These are phyloP conservation scores for Pristionchus exspectatus DNA, from an alignment of 2,888 invertebrate species.

Conservation along the genomic window DNA sequence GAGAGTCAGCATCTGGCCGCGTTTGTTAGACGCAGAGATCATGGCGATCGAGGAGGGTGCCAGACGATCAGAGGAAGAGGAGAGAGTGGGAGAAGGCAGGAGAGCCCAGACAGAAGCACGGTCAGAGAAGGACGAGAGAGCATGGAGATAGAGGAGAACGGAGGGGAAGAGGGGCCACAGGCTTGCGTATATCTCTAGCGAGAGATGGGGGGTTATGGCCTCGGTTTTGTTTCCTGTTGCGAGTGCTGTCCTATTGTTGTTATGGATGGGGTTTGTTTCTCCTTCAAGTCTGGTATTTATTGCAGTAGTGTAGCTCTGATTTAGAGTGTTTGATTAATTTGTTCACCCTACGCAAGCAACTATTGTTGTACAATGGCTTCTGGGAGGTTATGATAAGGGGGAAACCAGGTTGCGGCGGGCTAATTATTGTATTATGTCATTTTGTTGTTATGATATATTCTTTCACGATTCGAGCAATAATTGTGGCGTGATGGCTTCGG, in stretches of 20 bases:
- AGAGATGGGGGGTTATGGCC: not conserved
- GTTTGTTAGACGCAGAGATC: not conserved
- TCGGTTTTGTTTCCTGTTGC: not conserved
- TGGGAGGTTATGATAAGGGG: too few relatives aligned
- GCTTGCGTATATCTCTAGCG: conserved; percentile 13
- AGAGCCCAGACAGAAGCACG: not conserved
- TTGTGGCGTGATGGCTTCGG: too few relatives aligned
- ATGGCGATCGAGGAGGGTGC: not conserved
- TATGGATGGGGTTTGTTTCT: not conserved
- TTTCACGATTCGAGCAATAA: too few relatives aligned
- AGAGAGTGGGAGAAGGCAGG: conserved; percentile 1
- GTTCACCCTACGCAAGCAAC: too few relatives aligned
- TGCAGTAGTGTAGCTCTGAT: too few relatives aligned
- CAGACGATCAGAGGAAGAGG: not conserved
- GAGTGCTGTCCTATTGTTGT: not conserved
- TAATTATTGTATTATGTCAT: too few relatives aligned
- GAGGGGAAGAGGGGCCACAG: not conserved
- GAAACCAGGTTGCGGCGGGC: too few relatives aligned
- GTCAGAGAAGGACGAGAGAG: conserved; percentile 17
- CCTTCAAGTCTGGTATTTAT: not conserved
- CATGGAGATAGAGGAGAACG: not conserved
- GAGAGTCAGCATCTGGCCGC: not conserved
- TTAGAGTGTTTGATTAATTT: too few relatives aligned
- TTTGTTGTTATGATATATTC: too few relatives aligned
- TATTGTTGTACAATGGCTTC: too few relatives aligned